Percentiles rank a stretch among this genome's conserved stretches.
Conservation (phyloP, 2,888 invertebrate species). For the Syrista parreyssii region DNA sequence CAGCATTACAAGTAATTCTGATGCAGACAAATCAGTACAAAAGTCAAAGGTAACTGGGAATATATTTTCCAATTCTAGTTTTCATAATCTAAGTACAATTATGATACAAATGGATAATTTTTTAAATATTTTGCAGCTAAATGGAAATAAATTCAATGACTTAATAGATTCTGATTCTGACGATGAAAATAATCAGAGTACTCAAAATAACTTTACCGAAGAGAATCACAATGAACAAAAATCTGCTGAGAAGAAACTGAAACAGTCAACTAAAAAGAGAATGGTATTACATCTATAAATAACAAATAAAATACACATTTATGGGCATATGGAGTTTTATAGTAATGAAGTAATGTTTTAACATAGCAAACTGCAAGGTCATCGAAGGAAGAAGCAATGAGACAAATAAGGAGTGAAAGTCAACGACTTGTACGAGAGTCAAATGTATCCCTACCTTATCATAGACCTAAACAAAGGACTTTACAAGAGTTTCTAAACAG, state of each 20-base stretch:
- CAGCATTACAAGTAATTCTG: neutral
- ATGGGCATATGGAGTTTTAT: neutral
- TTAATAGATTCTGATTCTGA: constrained; percentile 48
- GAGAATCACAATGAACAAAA: constrained; percentile 22
- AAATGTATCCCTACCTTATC: constrained; percentile 84
- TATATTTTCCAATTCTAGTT: neutral
- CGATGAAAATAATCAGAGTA: constrained; percentile 24
- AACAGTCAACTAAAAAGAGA: constrained; percentile 28
- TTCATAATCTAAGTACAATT: neutral
- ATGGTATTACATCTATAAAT: constrained; percentile 14
- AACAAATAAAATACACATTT: neutral
- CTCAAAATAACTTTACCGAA: constrained; percentile 8
- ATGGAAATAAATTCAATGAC: constrained; percentile 11
- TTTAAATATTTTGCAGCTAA: neutral
- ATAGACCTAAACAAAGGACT: constrained; percentile 82
- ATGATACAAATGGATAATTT: neutral
- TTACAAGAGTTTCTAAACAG: constrained; percentile 82
- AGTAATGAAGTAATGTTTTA: neutral
- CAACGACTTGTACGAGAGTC: constrained; percentile 84
- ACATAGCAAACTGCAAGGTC: constrained; percentile 45
- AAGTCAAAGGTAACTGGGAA: neutral
- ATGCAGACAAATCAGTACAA: neutral
- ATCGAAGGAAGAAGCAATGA: constrained; percentile 73
- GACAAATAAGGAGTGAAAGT: constrained; percentile 84
- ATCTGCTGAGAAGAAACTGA: constrained; percentile 8